Conservation (phyloP, 2,888 invertebrate genomes). For the Drosophila borborema region DNA sequence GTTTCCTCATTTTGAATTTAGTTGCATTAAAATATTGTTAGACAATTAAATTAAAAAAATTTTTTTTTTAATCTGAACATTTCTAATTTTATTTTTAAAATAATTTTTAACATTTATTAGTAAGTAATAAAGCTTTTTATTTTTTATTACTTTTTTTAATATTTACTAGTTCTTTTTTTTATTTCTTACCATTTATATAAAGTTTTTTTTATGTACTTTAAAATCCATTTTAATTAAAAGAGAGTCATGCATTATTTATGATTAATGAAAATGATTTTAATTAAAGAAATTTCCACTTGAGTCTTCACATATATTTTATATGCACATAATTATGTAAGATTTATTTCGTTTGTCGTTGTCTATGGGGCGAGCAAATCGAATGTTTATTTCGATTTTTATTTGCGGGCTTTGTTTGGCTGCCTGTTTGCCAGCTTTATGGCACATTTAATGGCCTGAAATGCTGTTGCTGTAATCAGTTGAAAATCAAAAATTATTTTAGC, state of each 20-base stretch:
- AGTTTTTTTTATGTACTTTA: neutral
- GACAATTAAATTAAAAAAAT: no score
- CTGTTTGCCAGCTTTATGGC: constrained; percentile 8
- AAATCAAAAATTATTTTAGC: constrained; percentile 16
- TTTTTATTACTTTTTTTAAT: no score
- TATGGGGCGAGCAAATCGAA: neutral
- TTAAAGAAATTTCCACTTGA: neutral
- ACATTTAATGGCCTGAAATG: constrained; percentile 11
- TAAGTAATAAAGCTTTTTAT: no score
- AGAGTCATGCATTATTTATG: neutral
- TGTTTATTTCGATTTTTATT: constrained; percentile 13
- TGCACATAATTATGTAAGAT: neutral
- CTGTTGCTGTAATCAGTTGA: constrained; percentile 11
- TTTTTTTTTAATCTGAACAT: no score
- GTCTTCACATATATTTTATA: neutral
- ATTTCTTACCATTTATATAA: no score
- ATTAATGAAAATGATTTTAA: constrained; percentile 4
- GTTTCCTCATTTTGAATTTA: no score
- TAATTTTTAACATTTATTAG: no score
- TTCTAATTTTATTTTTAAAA: no score
- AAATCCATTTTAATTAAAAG: neutral
- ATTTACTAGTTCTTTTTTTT: no score
- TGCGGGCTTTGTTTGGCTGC: neutral
- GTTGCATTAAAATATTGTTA: no score
- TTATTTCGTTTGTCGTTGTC: neutral